Evolutionary conservation across 2,888 invertebrate genomes (phyloP).

Genomic region (Notodonta dromedarius): DNA sequence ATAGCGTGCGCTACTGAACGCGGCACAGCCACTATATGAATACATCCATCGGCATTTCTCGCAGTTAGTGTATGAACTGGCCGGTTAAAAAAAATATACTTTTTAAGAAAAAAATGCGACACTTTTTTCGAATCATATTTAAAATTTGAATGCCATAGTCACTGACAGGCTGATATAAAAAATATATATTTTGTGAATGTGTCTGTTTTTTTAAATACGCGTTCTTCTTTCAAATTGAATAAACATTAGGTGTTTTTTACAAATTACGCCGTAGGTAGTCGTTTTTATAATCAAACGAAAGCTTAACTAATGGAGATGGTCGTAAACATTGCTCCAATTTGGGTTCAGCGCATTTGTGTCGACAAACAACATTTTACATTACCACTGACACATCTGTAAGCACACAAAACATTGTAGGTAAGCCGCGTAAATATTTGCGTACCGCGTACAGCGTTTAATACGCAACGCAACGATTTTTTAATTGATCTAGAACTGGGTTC

Average conservation of each 20-base stretch:
- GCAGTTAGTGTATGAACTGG: too few species aligned
- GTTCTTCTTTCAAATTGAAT: neutral
- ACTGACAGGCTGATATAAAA: too few species aligned
- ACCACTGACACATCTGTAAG: neutral
- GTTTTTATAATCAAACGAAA: neutral
- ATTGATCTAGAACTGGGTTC: neutral
- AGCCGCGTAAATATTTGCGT: neutral
- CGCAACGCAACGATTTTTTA: neutral
- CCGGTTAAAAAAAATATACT: too few species aligned
- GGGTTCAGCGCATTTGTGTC: neutral
- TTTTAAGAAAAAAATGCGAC: too few species aligned
- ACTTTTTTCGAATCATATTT: too few species aligned
- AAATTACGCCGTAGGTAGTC: neutral
- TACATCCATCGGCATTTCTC: too few species aligned
- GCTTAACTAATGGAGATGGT: neutral
- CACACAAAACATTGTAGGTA: neutral
- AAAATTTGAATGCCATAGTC: too few species aligned
- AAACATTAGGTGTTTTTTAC: neutral
- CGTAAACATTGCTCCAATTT: neutral
- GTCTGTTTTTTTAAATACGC: neutral
- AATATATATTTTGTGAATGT: too few species aligned
- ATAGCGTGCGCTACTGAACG: constrained; percentile 15
- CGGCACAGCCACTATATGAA: neutral
- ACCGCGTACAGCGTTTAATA: neutral
- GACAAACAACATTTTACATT: neutral